Evolutionary conservation across 2,888 invertebrate species (phyloP), one percentile per base, ranked within the genome.

Genomic region (Auanema sp.): DNA sequence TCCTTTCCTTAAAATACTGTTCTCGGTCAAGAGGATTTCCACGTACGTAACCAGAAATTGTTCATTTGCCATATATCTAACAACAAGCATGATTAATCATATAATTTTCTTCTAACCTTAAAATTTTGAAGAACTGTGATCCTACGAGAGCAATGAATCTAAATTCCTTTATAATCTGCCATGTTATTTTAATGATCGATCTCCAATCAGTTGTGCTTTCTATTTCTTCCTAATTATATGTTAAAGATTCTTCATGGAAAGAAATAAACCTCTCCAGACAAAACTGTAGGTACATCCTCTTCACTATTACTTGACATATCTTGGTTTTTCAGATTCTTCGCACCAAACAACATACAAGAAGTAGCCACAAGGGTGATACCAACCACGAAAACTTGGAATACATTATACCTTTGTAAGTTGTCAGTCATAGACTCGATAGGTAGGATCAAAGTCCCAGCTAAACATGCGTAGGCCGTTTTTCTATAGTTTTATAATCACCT

Each of bases 361-460:
- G 67, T 66, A 10, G 82, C 75, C 1, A 82, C 23, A 3, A 81
- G 18, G 5, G 84, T 83, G 8, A 85, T 69, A 0, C 74, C 58
- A 2, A 84, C 71, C 16, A 78, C 76, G 11, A 71, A 74, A 1
- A 78, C 42, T 69, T 84, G 84, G 68, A 85, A 85, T 1, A 69
- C 64, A 18, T 61, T 58, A 55, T 83, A 84, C 55, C 84, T 70
- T 21, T 83, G 72, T 54, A 85, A 67, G 53, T 83, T 81, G 50
- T 80, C 65, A 0, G 75, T 74, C 58, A 77, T 60, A 2, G 56
- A 59, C 47, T 76, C 74, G 42, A 77, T 51, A 43, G 77, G 77
- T 14, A 66, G 71, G 41, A 77, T 71, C n/a, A 74, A 50, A 50
- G 65, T 60, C 11, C 74, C 75, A 10, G 71, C 77, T 71, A 42